Evolutionary conservation across 2,113 vertebrate genomes (phyloP).

Genomic region (Aegotheles bennettii): DNA sequence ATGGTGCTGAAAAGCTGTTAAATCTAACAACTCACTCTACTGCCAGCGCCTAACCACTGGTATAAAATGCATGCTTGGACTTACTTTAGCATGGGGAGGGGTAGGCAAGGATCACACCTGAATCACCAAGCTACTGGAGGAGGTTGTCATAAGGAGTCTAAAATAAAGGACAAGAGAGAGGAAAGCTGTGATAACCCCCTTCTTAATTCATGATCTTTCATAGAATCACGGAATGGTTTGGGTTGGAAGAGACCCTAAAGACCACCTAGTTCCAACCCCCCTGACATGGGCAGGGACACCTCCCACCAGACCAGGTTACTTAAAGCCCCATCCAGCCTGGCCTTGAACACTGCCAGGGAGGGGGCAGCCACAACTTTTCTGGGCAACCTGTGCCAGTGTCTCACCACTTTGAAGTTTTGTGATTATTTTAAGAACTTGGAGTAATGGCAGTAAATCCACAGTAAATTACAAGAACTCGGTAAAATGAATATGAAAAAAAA

Average conservation of each 20-base stretch:
- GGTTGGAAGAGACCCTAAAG: no score
- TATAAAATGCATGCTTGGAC: not conserved
- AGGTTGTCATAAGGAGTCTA: not conserved
- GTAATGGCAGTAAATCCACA: not conserved
- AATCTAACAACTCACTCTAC: rapidly evolving
- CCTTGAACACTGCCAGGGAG: no score
- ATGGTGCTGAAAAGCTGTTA: not conserved
- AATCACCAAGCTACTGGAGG: not conserved
- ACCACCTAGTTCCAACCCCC: no score
- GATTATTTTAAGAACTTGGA: not conserved
- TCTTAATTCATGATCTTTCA: rapidly evolving
- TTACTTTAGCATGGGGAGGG: not conserved
- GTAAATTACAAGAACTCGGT: not conserved
- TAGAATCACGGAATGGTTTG: no score
- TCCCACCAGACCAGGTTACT: no score
- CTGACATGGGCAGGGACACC: no score
- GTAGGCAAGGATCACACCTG: not conserved
- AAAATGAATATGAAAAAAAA: not conserved
- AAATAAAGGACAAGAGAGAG: not conserved
- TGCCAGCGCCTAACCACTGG: not conserved
- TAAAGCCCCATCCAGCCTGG: no score
- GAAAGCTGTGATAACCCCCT: not conserved
- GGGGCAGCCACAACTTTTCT: no score
- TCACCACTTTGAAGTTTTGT: not conserved
- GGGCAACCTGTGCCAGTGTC: no score